Base-by-base conservation (phyloP, 1,140 invertebrate genomes). In the Calliphora vicina region DNA sequence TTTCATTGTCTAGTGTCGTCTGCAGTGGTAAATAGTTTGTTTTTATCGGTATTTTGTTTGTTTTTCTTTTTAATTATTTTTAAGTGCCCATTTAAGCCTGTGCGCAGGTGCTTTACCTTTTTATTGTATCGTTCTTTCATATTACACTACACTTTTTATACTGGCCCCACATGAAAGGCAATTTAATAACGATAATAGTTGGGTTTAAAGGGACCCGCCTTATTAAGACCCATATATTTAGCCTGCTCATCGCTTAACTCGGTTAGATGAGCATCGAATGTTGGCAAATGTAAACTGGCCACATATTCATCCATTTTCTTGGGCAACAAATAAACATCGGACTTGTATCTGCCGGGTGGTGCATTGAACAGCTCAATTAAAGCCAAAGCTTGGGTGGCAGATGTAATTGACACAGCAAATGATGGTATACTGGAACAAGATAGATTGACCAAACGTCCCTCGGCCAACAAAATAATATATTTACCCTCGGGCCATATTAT, bases 271-370 rank as follows among this genome's bases (percentile, higher is more conserved):
- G 98, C 98, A 93, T 99, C 98, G 90, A 99, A 99, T 25, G 97
- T 97, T 25, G 97, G 96, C 86, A 99, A 92, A 92, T 99, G 98
- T 71, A 99, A 93, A 50, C 89, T 90, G n/a, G 89, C 89, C 80
- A 99, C 98, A 91, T 99, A 99, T 90, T 99, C 98, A 92, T 99
- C 97, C 98, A 99, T 99, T 92, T 99, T 99, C 93, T 99, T 99
- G 78, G 98, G 98, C 86, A 99, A 92, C 82, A 99, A 93, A 91
- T 99, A 99, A 67, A 99, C 98, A 91, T 99, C 98, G 85, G 96
- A 96, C 92, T 99, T 99, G 90, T 99, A 99, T 84, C 98, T 93
- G 42, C 97, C 97, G 71, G 93, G 91, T 15, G 98, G 98, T 12
- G 98, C 98, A 92, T 99, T 99, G 90, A 97, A 99, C 8, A 99